phyloP scores from a whole-genome alignment of 2,797 vertebrate genomes.

The Bradypus variegatus region DNA sequence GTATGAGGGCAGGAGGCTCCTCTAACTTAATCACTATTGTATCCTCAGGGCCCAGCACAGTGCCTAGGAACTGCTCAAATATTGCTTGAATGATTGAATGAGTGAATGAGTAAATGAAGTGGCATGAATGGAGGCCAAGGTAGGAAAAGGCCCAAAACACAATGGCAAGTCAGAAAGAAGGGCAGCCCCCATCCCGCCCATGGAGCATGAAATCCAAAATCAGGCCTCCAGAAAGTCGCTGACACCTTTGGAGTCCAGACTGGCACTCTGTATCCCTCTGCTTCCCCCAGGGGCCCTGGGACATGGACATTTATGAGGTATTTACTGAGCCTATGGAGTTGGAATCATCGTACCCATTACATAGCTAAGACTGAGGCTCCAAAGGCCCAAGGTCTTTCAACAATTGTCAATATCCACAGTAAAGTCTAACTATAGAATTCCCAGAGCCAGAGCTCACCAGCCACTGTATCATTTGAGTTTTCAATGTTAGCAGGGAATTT shows the following conservation, averaged over 20 bases:
- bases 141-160: not conserved
- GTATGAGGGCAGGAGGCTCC: not conserved
- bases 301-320: not conserved
- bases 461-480: no score
- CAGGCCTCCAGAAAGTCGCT: not conserved
- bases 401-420: not conserved
- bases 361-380: not conserved
- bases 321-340: not conserved
- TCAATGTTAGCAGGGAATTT: no score
- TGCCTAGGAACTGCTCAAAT: not conserved
- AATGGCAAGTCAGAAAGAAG: not conserved
- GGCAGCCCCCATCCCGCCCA: not conserved
- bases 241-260: not conserved
- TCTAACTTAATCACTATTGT: not conserved
- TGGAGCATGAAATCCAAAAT: not conserved
- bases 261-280: no score
- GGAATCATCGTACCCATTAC: not conserved
- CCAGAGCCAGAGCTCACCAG: no score
- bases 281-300: not conserved
- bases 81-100: not conserved
- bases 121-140: not conserved
- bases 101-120: not conserved
- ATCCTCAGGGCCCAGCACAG: not conserved
- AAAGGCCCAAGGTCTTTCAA: not conserved
- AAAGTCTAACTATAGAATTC: no score